phyloP scores from a whole-genome alignment of 2,113 vertebrate genomes.

The Protomyctophum bolini region DNA sequence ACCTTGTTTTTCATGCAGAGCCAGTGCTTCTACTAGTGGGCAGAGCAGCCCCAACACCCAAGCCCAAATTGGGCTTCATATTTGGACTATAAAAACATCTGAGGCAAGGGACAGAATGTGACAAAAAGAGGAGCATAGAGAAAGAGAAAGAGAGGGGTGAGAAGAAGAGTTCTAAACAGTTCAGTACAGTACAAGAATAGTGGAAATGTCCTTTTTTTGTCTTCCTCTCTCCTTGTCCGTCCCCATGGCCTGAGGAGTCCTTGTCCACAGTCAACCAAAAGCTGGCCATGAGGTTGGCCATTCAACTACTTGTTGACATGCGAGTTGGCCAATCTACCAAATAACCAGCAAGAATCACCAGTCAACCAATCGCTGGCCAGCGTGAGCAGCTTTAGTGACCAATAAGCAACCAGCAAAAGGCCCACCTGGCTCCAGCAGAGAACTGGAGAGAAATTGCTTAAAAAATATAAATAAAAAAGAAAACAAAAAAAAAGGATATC shows the following conservation, averaged over 20 bases:
- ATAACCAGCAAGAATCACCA: constrained; percentile 48
- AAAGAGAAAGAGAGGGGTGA: constrained; percentile 48
- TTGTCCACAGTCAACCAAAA: constrained; percentile 69
- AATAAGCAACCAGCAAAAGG: constrained; percentile 64
- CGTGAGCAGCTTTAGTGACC: constrained; percentile 57
- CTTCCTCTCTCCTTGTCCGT: constrained; percentile 43
- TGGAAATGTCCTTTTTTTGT: constrained; percentile 64
- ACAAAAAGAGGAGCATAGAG: constrained; percentile 15
- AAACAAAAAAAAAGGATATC: constrained; percentile 57
- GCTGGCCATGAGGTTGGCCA: constrained; percentile 59
- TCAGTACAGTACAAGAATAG: constrained; percentile 77
- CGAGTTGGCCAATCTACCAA: constrained; percentile 51
- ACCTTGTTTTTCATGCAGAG: constrained; percentile 51
- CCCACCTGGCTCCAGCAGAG: constrained; percentile 60
- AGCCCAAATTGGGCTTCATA: constrained; percentile 40
- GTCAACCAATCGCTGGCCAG: constrained; percentile 70
- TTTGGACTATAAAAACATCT: constrained; percentile 43
- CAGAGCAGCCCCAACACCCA: constrained; percentile 42
- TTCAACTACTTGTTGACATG: constrained; percentile 35
- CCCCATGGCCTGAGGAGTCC: constrained; percentile 73
- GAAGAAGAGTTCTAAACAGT: constrained; percentile 61
- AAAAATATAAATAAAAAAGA: constrained; percentile 67
- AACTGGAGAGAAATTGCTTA: constrained; percentile 72
- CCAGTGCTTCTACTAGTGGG: constrained; percentile 55
- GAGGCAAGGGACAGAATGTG: constrained; percentile 37